Conservation (phyloP, 1,140 invertebrate species). For the Sitobion miscanthi region DNA sequence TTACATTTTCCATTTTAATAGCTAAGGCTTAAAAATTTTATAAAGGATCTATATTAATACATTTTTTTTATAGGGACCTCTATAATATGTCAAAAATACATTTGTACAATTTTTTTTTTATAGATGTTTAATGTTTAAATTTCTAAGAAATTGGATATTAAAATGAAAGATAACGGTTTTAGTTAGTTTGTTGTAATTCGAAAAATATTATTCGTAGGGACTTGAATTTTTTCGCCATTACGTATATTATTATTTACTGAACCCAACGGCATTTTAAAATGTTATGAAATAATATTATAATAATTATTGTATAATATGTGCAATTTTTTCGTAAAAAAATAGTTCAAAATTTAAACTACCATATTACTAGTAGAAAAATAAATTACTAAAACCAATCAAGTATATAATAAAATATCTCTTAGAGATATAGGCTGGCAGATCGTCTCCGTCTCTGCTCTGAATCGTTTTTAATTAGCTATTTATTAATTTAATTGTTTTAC, state of each 20-base stretch:
- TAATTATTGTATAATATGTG: background rate
- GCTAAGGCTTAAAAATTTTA: too few species aligned
- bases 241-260: background rate
- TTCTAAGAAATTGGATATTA: background rate
- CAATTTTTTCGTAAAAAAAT: background rate
- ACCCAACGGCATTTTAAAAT: background rate
- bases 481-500: background rate
- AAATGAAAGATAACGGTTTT: background rate
- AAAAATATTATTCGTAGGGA: background rate
- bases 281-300: background rate
- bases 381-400: background rate
- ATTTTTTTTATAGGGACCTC: too few species aligned
- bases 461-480: background rate
- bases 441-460: background rate
- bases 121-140: background rate
- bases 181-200: background rate
- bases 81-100: too few species aligned
- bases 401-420: background rate
- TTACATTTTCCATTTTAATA: too few species aligned
- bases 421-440: background rate
- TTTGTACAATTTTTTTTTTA: too few species aligned
- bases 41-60: too few species aligned
- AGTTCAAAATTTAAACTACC: background rate
- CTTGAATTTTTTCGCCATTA: background rate
- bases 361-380: background rate